A percentile compares a stretch with the other conserved stretches of the same genome.
Evolutionary conservation across 2,113 vertebrate species (phyloP).

Genomic region (Chaetorhynchus papuensis): DNA sequence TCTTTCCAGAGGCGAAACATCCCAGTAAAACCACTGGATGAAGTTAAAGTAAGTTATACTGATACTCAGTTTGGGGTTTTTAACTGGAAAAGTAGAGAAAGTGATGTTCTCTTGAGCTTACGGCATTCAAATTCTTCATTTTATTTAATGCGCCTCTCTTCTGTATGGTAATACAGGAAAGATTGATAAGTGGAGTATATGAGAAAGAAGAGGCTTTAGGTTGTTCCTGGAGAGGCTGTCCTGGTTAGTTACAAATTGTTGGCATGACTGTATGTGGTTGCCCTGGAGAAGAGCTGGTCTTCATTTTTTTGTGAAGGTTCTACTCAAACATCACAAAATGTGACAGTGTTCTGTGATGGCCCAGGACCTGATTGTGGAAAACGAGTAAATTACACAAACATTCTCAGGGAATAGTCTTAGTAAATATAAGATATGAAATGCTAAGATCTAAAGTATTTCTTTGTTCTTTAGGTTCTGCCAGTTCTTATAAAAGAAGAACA

Average conservation of each 20-base stretch:
- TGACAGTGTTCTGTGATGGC: background rate
- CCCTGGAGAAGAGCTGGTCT: background rate
- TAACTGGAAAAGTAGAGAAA: background rate
- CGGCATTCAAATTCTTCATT: background rate
- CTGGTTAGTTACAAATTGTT: background rate
- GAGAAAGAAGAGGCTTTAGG: background rate
- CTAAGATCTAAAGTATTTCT: background rate
- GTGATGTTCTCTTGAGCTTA: background rate
- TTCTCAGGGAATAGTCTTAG: background rate
- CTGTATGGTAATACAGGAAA: background rate
- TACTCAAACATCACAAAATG: background rate
- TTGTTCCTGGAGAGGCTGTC: background rate
- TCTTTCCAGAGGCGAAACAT: slow-evolving; percentile 85
- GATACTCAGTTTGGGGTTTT: background rate
- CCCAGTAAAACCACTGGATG: slow-evolving; percentile 78
- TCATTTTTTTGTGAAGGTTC: background rate
- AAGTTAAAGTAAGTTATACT: slow-evolving; percentile 76
- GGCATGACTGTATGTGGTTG: background rate
- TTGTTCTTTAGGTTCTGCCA: slow-evolving; percentile 55
- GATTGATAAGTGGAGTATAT: background rate
- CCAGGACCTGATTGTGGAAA: background rate
- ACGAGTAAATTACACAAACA: background rate
- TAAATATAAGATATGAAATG: background rate
- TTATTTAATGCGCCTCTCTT: background rate
- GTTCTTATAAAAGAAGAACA: slow-evolving; percentile 73